phyloP scores from a whole-genome alignment of 1,140 invertebrate species.

The Conopomorpha cramerella region DNA sequence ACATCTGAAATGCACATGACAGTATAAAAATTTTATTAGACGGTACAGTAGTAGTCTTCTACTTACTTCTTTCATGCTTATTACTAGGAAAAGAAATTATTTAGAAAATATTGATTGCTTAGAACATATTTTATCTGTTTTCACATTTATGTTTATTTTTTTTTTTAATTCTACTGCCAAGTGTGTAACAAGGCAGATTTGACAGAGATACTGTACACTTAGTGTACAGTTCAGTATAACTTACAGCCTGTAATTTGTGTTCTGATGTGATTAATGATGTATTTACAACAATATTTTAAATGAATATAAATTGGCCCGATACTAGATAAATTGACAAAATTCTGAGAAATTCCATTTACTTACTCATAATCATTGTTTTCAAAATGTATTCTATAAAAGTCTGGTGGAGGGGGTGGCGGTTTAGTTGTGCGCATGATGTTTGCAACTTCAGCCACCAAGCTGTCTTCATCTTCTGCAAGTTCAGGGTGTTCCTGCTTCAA shows the following conservation, averaged over 20 bases:
- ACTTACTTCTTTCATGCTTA: background rate
- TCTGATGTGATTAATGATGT: too few relatives aligned
- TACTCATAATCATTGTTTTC: constrained; percentile 32
- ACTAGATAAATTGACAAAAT: background rate
- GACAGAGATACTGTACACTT: too few relatives aligned
- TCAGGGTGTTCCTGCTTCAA: constrained; percentile 24
- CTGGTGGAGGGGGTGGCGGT: constrained; percentile 19
- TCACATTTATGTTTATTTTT: background rate
- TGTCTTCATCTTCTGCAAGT: constrained; percentile 15
- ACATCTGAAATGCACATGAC: constrained; percentile 16
- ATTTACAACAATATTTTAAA: background rate
- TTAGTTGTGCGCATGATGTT: constrained; percentile 30
- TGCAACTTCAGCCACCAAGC: constrained; percentile 19
- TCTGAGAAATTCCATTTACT: constrained; percentile 7
- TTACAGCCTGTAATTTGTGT: too few relatives aligned
- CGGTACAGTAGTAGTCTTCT: background rate
- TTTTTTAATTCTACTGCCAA: background rate
- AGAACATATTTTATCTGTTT: background rate
- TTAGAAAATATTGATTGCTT: background rate
- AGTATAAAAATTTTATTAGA: background rate
- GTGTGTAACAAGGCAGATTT: too few relatives aligned
- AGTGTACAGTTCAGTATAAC: background rate
- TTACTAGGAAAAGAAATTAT: background rate
- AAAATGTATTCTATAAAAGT: constrained; percentile 26
- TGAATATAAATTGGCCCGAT: background rate